Percentiles rank a stretch among this genome's conserved stretches.
phyloP scores from a whole-genome alignment of 2,113 vertebrate genomes.

The Nesoenas mayeri region DNA sequence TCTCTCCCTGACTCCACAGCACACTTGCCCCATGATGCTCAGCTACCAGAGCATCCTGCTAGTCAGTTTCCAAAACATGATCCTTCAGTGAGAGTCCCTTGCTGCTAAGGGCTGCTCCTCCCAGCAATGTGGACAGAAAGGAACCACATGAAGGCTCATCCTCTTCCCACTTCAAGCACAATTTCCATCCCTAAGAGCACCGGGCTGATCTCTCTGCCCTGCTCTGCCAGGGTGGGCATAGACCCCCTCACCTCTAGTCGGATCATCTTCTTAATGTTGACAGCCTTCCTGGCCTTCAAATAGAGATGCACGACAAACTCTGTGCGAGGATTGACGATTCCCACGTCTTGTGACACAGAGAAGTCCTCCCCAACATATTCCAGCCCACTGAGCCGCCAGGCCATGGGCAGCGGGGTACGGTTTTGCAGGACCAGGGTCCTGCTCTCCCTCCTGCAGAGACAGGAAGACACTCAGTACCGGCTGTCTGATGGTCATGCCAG shows the following conservation, averaged over 20 bases:
- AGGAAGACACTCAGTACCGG: background rate
- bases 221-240: background rate
- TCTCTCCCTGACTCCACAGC: background rate
- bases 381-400: slow-evolving; percentile 84
- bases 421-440: slow-evolving; percentile 79
- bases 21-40: background rate
- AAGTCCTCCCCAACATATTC: slow-evolving; percentile 85
- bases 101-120: background rate
- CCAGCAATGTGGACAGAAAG: rapidly evolving
- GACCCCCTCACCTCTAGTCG: slow-evolving; percentile 82
- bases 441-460: slow-evolving; percentile 73
- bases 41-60: no score
- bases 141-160: background rate
- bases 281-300: slow-evolving; percentile 77
- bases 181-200: background rate
- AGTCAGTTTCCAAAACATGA: background rate
- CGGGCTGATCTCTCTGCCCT: background rate
- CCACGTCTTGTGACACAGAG: slow-evolving; percentile 69
- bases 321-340: slow-evolving; percentile 66
- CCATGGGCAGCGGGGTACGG: slow-evolving; percentile 72
- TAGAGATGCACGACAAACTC: slow-evolving; percentile 74
- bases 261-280: slow-evolving; percentile 79
- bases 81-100: background rate
- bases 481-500: rapidly evolving
- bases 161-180: background rate